These are phyloP conservation scores for Knipowitschia caucasica DNA, from an alignment of 2,797 vertebrate species.

Conservation along the genomic window DNA sequence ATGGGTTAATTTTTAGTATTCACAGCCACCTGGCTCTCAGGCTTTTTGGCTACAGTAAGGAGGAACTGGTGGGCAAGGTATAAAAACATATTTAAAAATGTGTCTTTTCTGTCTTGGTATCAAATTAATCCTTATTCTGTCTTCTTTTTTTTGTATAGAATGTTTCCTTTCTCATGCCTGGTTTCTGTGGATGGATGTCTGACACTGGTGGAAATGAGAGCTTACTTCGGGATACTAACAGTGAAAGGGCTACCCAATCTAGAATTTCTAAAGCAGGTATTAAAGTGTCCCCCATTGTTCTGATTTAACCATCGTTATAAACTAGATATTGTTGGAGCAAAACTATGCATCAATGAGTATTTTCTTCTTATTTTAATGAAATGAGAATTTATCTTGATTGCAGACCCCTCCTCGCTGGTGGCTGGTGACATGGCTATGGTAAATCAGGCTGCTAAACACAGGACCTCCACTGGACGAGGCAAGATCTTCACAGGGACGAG, in stretches of 20 bases:
- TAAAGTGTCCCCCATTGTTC: no score
- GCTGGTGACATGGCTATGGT: constrained; percentile 69
- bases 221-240: constrained; percentile 42
- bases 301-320: no score
- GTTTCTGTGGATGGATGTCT: constrained; percentile 85
- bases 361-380: not conserved
- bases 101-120: not conserved
- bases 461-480: constrained; percentile 41
- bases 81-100: constrained; percentile 20
- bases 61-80: constrained; percentile 88
- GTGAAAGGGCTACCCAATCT: constrained; percentile 25
- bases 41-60: constrained; percentile 84
- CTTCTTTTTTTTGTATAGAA: constrained; percentile 72
- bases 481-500: constrained; percentile 56
- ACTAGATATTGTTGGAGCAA: no score
- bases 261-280: constrained; percentile 51
- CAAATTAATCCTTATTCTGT: not conserved
- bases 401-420: constrained; percentile 63
- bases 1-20: constrained; percentile 85
- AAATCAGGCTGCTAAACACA: constrained; percentile 56
- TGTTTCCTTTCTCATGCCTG: constrained; percentile 88
- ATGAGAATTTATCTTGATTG: not conserved
- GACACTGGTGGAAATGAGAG: constrained; percentile 43
- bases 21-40: constrained; percentile 79
- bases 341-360: not conserved